Conservation (phyloP, 2,888 invertebrate genomes). For the Plutella xylostella region DNA sequence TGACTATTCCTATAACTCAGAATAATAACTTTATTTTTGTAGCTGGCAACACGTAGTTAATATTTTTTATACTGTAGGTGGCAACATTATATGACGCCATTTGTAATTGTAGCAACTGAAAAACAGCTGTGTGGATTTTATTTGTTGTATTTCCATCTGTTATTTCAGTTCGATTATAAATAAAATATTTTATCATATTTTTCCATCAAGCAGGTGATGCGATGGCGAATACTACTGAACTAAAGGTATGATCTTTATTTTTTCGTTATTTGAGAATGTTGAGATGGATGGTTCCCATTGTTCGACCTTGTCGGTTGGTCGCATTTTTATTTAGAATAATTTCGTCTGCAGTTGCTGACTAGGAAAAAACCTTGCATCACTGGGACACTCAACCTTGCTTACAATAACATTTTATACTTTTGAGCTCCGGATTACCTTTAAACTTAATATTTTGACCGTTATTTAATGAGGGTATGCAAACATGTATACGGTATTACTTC, state of each 20-base stretch:
- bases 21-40: slow-evolving; percentile 4
- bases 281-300: slow-evolving; percentile 35
- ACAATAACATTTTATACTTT: background rate
- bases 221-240: slow-evolving; percentile 46
- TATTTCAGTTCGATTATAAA: background rate
- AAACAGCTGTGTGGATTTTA: slow-evolving; percentile 23
- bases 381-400: background rate
- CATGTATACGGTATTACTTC: no score
- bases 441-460: background rate
- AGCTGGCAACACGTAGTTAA: background rate
- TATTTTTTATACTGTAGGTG: background rate
- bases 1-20: no score
- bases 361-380: background rate
- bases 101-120: slow-evolving; percentile 8
- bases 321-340: slow-evolving; percentile 15
- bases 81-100: slow-evolving; percentile 5
- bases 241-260: slow-evolving; percentile 36
- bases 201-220: slow-evolving; percentile 4
- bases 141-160: background rate
- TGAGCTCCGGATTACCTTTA: background rate
- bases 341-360: background rate
- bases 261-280: slow-evolving; percentile 16
- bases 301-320: slow-evolving; percentile 44
- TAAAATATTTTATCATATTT: background rate
- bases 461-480: background rate